Conservation (phyloP, 2,797 vertebrate genomes). For the Bryconaethiops microstoma region DNA sequence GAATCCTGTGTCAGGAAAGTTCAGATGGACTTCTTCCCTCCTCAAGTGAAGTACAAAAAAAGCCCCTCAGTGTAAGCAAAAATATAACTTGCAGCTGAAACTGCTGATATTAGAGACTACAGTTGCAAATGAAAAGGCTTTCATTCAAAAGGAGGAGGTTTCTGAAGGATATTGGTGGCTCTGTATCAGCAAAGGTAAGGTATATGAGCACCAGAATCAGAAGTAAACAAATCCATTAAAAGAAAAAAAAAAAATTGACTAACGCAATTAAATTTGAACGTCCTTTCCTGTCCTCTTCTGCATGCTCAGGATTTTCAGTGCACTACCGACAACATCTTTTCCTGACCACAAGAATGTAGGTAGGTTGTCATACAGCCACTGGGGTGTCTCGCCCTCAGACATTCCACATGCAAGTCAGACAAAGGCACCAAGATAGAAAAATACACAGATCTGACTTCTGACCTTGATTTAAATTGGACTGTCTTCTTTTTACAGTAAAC, state of each 20-base stretch:
- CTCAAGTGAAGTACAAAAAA: constrained; percentile 6
- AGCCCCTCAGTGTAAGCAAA: constrained; percentile 20
- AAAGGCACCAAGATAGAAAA: background rate
- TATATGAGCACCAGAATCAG: background rate
- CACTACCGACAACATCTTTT: background rate
- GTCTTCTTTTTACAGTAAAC: no score
- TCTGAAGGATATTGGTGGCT: background rate
- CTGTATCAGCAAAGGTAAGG: background rate
- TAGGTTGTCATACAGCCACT: background rate
- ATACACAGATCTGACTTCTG: background rate
- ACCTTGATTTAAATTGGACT: background rate
- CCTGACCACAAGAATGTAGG: background rate
- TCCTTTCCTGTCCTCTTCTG: no score
- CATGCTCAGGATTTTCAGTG: background rate
- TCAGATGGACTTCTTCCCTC: background rate
- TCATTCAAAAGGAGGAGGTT: background rate
- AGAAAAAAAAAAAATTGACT: background rate
- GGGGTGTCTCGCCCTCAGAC: background rate
- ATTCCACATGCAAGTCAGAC: constrained; percentile 11
- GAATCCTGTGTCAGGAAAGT: constrained; percentile 29
- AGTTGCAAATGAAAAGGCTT: background rate
- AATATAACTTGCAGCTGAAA: constrained; percentile 1
- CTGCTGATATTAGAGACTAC: constrained; percentile 4
- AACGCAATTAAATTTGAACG: background rate
- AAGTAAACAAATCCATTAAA: background rate